phyloP scores from a whole-genome alignment of 2,888 invertebrate genomes.

The Acleris cristana region DNA sequence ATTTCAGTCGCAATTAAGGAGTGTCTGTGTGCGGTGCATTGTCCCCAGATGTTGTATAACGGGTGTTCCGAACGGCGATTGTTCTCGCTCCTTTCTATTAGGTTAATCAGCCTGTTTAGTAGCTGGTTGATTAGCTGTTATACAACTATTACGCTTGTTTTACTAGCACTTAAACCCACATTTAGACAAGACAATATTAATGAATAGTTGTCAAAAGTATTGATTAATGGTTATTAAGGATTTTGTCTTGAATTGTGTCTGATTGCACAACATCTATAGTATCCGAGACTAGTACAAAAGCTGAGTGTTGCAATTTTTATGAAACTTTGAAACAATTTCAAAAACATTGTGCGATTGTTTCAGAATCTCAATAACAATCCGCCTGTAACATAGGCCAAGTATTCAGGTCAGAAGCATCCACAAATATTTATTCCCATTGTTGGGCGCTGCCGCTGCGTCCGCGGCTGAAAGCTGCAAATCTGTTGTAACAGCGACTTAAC shows the following conservation, averaged over 20 bases:
- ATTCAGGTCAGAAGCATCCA: constrained; percentile 26
- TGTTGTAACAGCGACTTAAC: constrained; percentile 80
- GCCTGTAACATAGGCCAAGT: constrained; percentile 17
- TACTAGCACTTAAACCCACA: too few relatives aligned
- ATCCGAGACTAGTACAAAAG: too few relatives aligned
- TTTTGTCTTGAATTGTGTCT: too few relatives aligned
- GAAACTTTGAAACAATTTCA: too few relatives aligned
- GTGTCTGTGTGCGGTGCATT: constrained; percentile 29
- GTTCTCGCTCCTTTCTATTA: constrained; percentile 17
- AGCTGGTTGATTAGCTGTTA: constrained; percentile 10
- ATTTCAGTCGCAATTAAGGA: constrained; percentile 34
- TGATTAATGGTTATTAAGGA: too few relatives aligned
- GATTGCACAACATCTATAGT: too few relatives aligned
- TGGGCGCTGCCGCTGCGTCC: constrained; percentile 54
- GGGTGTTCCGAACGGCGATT: constrained; percentile 21
- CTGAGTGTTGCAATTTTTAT: too few relatives aligned
- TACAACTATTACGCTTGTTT: not conserved
- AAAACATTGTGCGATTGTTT: not conserved
- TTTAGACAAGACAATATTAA: too few relatives aligned
- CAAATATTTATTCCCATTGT: constrained; percentile 37
- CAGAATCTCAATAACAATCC: not conserved
- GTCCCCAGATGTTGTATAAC: constrained; percentile 26
- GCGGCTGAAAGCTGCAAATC: constrained; percentile 71
- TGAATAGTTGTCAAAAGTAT: too few relatives aligned
- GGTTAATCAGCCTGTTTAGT: constrained; percentile 23